Evolutionary conservation across 2,113 vertebrate species (phyloP), one percentile per base, ranked within the genome.

Genomic region (Oryzias melastigma): DNA sequence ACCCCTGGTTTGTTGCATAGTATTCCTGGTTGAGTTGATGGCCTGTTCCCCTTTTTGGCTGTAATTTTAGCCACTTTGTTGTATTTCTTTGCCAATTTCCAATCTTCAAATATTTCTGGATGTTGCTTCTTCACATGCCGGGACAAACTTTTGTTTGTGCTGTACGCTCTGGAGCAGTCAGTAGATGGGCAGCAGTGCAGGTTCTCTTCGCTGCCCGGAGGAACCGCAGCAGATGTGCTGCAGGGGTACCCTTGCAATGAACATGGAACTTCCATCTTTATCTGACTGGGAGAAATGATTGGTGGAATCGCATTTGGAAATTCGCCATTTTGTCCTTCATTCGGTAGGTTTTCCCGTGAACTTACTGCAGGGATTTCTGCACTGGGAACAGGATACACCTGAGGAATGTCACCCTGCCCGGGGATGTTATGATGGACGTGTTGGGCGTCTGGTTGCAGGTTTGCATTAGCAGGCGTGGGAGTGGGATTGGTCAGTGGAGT

Each of bases 91-190:
- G 96, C 94, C 68, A 96, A 85, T 87, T 98, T 98, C 93, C 96
- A 96, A 68, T 93, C 92, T 65, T 94, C 93, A n/a, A 98, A 98
- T 62, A 96, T 95, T 78, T 97, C 95, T 15, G 96, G 94, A 68
- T 98, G 97, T 22, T 94, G 93, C 62, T 96, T 95, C 84, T 99
- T 99, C 86, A 99, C 96, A 51, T 99, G 97, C 73, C 98, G 93
- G 8, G 95, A 96, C 78, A 99, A 94, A 88, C 97, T 99, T 82
- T 98, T 97, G 35, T 94, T 94, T 2, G 96, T 98, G 84, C 96
- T 98, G 68, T 99, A 98, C 0, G 92, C 93, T 72, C 97, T 91
- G 59, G 95, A 96, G 71, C 97, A 99, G 4, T 93, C 94, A 49
- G 93, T 95, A 25, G 93, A 93, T 24, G 96, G 95, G 76, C 97